Conservation (phyloP, 2,888 invertebrate genomes). For the Oligia latruncula region DNA sequence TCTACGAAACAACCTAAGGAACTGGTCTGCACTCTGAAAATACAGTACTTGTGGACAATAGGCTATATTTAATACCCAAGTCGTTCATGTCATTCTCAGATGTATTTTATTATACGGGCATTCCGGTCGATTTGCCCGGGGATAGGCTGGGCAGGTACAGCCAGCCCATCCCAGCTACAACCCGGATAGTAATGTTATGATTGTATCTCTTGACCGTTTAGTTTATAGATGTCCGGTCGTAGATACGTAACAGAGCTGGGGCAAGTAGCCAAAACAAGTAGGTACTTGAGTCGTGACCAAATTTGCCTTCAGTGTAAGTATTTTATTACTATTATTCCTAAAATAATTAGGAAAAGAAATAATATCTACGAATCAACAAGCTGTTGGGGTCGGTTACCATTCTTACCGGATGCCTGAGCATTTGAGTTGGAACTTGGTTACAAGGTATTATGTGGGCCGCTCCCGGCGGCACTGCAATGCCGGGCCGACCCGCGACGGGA, state of each 20-base stretch:
- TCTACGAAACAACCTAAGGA: slow-evolving; percentile 28
- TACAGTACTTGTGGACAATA: slow-evolving; percentile 21
- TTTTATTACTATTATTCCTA: no score
- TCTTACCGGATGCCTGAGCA: no score
- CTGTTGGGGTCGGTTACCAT: no score
- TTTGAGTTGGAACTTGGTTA: not conserved
- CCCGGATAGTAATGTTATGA: slow-evolving; percentile 29
- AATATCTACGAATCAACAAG: no score
- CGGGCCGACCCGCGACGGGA: no score
- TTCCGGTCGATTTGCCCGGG: slow-evolving; percentile 7
- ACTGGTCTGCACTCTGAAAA: slow-evolving; percentile 12
- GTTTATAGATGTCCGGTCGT: not conserved
- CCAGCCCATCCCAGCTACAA: no score
- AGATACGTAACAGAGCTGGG: not conserved
- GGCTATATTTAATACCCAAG: slow-evolving; percentile 48
- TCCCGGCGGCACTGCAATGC: no score
- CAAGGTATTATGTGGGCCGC: not conserved
- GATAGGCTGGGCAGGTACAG: no score
- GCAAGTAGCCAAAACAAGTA: no score
- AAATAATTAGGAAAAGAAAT: no score
- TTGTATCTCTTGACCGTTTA: slow-evolving; percentile 12
- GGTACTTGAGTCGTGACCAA: no score
- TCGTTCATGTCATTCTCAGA: slow-evolving; percentile 51
- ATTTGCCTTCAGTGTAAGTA: no score
- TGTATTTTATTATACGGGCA: slow-evolving; percentile 10